Evolutionary conservation across 2,113 vertebrate species (phyloP).

Genomic region (Prolemur simus): DNA sequence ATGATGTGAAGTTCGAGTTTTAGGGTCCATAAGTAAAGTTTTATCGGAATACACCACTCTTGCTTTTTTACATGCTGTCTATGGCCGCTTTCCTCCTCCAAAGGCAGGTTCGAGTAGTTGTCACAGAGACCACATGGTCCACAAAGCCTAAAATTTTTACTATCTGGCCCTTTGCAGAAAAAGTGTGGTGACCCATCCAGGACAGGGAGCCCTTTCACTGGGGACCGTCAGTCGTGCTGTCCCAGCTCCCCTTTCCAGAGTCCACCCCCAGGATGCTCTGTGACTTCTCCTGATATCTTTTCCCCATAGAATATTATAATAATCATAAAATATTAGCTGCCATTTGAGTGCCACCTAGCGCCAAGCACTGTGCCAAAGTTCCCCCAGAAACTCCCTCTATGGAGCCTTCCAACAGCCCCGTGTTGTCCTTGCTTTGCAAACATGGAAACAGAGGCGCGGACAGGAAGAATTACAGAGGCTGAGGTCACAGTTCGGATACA

Average conservation of each 20-base stretch:
- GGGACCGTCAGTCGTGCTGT: neutral
- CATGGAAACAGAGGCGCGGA: neutral
- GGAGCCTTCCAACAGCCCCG: neutral
- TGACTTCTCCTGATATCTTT: neutral
- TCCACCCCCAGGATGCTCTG: neutral
- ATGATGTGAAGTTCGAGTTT: neutral
- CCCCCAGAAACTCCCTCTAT: neutral
- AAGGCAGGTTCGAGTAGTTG: rapidly evolving
- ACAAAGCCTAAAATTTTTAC: neutral
- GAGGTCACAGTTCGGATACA: neutral
- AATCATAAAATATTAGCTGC: neutral
- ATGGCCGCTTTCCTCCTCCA: neutral
- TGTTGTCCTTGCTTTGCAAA: neutral
- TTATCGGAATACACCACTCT: neutral
- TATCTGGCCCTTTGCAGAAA: too few relatives aligned
- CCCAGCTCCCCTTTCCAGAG: neutral
- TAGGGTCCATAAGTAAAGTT: neutral
- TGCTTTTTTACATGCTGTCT: too few relatives aligned
- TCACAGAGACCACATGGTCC: neutral
- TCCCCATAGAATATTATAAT: neutral
- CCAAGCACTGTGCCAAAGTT: neutral
- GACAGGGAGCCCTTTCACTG: too few relatives aligned
- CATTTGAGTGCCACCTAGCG: neutral
- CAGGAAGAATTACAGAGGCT: neutral
- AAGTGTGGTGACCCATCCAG: neutral